Evolutionary conservation across 2,888 invertebrate genomes (phyloP), one percentile per base, ranked within the genome.

Genomic region (Drosophila anomelani): DNA sequence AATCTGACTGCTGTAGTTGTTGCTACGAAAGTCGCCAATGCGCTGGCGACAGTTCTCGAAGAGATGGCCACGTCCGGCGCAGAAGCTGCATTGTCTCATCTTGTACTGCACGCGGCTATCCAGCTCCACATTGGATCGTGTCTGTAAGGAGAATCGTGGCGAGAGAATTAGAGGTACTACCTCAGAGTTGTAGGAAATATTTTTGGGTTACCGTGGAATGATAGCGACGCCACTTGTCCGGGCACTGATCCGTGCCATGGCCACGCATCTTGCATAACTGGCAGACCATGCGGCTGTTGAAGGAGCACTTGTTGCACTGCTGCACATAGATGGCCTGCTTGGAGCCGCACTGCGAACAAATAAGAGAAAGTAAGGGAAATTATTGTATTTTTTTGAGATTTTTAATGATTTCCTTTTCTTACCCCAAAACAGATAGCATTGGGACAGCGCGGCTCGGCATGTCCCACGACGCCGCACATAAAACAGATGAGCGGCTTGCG

Each of bases 161-260:
- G 23, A 26, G 10, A 26, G 20, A 26, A 34, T 54, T 26, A 47
- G 8, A 43, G 15, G 12, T n/a, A 15, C 29, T n/a, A 29, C n/a
- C 15, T 38, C 2, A 2, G 10, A 15, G 10, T n/a, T 13, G 2
- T 4, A 5, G 8, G 9, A 9, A 32, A 12, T 15, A 8, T 15
- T 12, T n/a, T 6, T n/a, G 32, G 90, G 91, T 93, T 93, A 95
- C 96, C 75, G 96, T 96, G 76, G 95, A 94, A 90, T 96, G 95
- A 92, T 96, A 96, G 64, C 96, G 93, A 56, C 96, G 94, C 96
- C 96, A 96, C 46, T 95, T 92, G 91, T 96, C 96, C 0, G 96
- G 96, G 81, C 96, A 96, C 88, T 93, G 93, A 26, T 93, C 92
- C 53, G 93, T 84, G 12, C 93, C 93, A 89, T 96, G 96, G 0